Evolutionary conservation across 2,888 invertebrate species (phyloP), one percentile per base, ranked within the genome.

Genomic region (Zaprionus obscuricornis): DNA sequence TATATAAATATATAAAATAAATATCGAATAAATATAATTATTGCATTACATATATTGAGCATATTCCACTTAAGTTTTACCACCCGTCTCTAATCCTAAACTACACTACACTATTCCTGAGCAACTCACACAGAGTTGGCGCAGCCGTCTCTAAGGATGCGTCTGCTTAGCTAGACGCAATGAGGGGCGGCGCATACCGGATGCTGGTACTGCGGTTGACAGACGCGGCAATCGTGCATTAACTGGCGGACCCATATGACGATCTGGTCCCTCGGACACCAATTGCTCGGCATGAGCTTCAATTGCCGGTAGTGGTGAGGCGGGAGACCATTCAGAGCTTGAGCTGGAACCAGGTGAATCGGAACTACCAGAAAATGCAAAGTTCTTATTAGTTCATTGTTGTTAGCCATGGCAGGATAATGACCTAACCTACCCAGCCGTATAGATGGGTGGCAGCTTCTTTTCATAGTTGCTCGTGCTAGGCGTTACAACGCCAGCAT

Each of bases 401-500:
- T 3, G 3, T 11, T 14, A 1, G 1, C 16, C 8, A 3, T 8
- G 0, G 6, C 3, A 1, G 4, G 4, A 26, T 1, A 33, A 26
- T 13, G n/a, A 31, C 10, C 24, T 50, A 34, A 36, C 60, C 74
- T 87, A 90, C 90, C 90, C 90, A 27, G 89, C 89, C 26, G 90
- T 88, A 62, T 89, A 90, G 40, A 90, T 90, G 60, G 90, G 90
- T 16, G 91, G 90, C 46, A 90, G 59, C 67, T 90, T 90, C 47
- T 87, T 87, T 22, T 90, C 90, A 49, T 90, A 90, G 45, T 40
- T 64, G 63, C 83, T 66, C 7, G 88, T 85, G 29, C 87, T 82
- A 2, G 90, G 88, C 7, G 89, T 87, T 0, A 89, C 88, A 0
- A 95, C 94, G 3, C 95, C 94, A 0, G 96, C 95, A 87, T 96